Percentiles rank a stretch among this genome's conserved stretches.
Conservation (phyloP, 2,113 vertebrate genomes). For the Vulpes vulpes region DNA sequence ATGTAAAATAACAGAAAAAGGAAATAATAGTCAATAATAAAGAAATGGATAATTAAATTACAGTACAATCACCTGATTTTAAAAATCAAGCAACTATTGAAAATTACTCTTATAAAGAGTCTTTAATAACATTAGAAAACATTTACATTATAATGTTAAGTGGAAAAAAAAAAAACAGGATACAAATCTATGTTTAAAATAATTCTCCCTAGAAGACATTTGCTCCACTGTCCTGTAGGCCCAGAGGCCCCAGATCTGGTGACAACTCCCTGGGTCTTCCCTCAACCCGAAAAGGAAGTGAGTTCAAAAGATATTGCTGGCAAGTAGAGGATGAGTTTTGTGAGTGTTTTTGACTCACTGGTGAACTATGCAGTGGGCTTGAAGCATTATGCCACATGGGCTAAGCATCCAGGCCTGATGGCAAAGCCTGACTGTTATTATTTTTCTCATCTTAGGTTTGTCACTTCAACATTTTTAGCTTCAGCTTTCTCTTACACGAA, state of each 20-base stretch:
- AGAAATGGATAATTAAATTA: not conserved
- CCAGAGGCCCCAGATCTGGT: not conserved
- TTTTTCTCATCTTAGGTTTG: not conserved
- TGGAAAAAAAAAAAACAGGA: slow-evolving; percentile 10
- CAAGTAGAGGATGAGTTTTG: not conserved
- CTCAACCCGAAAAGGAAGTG: not conserved
- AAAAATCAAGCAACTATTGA: not conserved
- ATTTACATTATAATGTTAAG: not conserved
- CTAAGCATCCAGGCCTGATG: not conserved
- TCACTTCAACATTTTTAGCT: slow-evolving; percentile 10
- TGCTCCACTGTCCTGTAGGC: not conserved
- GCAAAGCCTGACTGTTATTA: rapidly evolving
- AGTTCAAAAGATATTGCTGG: not conserved
- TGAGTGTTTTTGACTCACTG: not conserved
- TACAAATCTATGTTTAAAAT: not conserved
- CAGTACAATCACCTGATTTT: not conserved
- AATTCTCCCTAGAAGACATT: not conserved
- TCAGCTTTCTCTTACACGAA: not conserved
- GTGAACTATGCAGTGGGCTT: not conserved
- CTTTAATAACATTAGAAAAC: not conserved
- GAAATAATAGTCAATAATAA: not conserved
- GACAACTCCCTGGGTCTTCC: not conserved
- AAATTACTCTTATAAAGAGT: not conserved
- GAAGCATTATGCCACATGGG: not conserved
- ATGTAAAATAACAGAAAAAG: not conserved